These are phyloP conservation scores for Exocentrus adspersus DNA, from an alignment of 2,888 invertebrate species.

Conservation along the genomic window DNA sequence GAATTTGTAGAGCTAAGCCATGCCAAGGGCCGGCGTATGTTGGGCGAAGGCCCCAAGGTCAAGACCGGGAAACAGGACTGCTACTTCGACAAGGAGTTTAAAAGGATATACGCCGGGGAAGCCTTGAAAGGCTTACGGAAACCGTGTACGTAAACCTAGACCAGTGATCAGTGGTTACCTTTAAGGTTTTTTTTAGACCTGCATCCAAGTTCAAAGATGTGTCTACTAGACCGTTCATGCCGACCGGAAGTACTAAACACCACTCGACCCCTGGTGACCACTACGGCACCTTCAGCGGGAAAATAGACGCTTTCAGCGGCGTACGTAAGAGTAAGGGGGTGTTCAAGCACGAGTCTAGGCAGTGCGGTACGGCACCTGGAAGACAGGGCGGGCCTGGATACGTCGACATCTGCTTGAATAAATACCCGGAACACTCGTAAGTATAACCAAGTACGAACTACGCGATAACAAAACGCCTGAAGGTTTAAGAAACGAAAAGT, in stretches of 20 bases:
- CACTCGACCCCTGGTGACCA: slow-evolving; percentile 67
- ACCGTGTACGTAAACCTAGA: slow-evolving; percentile 23
- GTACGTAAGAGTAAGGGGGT: slow-evolving; percentile 40
- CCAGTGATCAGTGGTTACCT: too few relatives aligned
- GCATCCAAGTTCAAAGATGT: slow-evolving; percentile 46
- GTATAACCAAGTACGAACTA: too few relatives aligned
- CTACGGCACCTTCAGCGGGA: slow-evolving; percentile 64
- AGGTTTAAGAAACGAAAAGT: slow-evolving; percentile 42
- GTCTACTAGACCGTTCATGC: slow-evolving; percentile 53
- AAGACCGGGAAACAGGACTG: slow-evolving; percentile 61
- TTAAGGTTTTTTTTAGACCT: slow-evolving; percentile 19
- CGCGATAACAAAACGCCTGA: too few relatives aligned
- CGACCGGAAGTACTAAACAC: slow-evolving; percentile 59
- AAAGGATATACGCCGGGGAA: slow-evolving; percentile 63
- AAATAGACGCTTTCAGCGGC: slow-evolving; percentile 54
- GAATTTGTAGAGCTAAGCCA: slow-evolving; percentile 22
- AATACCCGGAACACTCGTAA: slow-evolving; percentile 62
- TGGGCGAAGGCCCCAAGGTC: slow-evolving; percentile 57
- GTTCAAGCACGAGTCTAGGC: slow-evolving; percentile 37
- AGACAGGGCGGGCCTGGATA: slow-evolving; percentile 68
- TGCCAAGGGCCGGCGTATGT: slow-evolving; percentile 55
- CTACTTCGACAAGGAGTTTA: slow-evolving; percentile 64
- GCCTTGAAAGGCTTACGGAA: slow-evolving; percentile 48
- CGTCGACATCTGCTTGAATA: slow-evolving; percentile 64
- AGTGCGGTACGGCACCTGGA: slow-evolving; percentile 57